Evolutionary conservation across 2,888 invertebrate species (phyloP).

Genomic region (Chrysina gloriosa): DNA sequence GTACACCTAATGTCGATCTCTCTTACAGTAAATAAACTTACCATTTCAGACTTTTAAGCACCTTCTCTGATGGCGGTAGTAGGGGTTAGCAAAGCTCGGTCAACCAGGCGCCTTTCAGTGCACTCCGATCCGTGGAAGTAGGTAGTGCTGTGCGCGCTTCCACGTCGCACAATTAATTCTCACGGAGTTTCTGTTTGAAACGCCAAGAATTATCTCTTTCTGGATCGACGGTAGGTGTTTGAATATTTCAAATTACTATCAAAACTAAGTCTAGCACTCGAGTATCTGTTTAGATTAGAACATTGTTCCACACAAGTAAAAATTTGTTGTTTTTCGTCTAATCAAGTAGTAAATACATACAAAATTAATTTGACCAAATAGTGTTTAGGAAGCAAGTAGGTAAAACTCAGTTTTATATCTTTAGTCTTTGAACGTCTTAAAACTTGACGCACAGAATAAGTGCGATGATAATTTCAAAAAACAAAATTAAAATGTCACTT

Average conservation of each 20-base stretch:
- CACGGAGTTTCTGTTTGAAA: slow-evolving; percentile 1
- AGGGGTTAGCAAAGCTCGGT: slow-evolving; percentile 30
- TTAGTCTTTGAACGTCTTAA: no score
- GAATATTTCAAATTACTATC: neutral
- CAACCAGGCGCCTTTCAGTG: slow-evolving; percentile 30
- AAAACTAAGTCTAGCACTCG: no score
- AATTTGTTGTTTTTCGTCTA: no score
- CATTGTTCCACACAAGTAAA: no score
- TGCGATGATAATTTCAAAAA: no score
- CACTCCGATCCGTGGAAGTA: neutral
- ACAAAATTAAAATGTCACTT: no score
- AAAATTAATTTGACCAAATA: no score
- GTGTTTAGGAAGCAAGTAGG: no score
- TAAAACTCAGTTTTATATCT: no score
- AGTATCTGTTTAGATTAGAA: no score
- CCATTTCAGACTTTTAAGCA: slow-evolving; percentile 20
- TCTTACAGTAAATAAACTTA: slow-evolving; percentile 11
- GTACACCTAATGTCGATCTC: slow-evolving; percentile 3
- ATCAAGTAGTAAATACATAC: no score
- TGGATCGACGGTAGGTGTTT: slow-evolving; percentile 19
- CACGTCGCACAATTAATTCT: neutral
- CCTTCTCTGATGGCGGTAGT: neutral
- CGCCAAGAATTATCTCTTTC: neutral
- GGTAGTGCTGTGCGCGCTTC: slow-evolving; percentile 20
- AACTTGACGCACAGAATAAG: no score